A percentile compares a stretch with the other conserved stretches of the same genome.
phyloP scores from a whole-genome alignment of 2,113 vertebrate species.

The Oryzias woworae region DNA sequence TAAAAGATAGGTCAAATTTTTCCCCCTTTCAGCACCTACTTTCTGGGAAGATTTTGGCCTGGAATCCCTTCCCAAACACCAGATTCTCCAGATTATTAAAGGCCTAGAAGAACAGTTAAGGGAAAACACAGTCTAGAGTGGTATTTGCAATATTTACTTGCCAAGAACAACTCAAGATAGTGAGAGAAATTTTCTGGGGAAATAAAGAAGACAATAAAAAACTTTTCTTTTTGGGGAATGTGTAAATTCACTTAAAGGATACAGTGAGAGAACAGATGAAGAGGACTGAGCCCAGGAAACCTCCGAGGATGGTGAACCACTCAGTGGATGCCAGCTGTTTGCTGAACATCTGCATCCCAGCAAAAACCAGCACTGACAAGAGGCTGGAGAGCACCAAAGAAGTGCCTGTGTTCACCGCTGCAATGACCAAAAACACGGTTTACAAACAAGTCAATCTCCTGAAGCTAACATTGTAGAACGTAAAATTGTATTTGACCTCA shows the following conservation, averaged over 20 bases:
- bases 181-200: neutral
- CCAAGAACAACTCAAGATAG: neutral
- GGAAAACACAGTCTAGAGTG: neutral
- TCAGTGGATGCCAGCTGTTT: constrained; percentile 90
- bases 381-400: constrained; percentile 91
- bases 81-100: constrained; percentile 96
- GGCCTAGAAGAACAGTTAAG: constrained; percentile 84
- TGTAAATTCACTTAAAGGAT: constrained; percentile 75
- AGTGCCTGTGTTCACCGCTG: constrained; percentile 89
- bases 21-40: constrained; percentile 78
- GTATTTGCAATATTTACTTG: neutral
- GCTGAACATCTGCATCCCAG: constrained; percentile 98
- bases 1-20: neutral
- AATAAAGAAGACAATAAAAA: too few species aligned
- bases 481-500: too few species aligned
- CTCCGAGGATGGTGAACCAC: constrained; percentile 94
- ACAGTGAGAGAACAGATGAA: constrained; percentile 96
- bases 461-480: too few species aligned
- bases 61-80: constrained; percentile 96
- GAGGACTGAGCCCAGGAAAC: constrained; percentile 89
- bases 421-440: neutral
- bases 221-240: too few species aligned
- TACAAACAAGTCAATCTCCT: neutral
- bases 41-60: constrained; percentile 96
- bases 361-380: constrained; percentile 91